Base-by-base conservation (phyloP, 2,888 invertebrate species). In the Tholera decimalis region DNA sequence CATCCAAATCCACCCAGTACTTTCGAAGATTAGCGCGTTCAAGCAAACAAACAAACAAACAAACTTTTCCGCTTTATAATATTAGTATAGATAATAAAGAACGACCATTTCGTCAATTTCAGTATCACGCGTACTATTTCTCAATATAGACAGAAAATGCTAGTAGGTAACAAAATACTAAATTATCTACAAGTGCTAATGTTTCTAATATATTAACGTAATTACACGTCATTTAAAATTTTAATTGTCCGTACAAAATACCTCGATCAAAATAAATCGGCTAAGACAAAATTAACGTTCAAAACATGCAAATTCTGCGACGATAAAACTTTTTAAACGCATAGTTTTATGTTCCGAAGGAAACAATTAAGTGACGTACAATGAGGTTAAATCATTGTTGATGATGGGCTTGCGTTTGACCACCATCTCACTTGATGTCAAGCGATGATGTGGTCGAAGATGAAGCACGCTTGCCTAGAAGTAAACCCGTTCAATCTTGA, bases 281-380 rank as follows among this genome's bases (percentile, higher is more conserved):
- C 22, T 11, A 55, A 2, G 39, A 39, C 33, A 33, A 63, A 67
- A 49, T 15, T 22, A 53, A 75, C 53, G 60, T 24, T 13, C 7
- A 20, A 55, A 39, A 39, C 43, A 64, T 77, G 73, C 53, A 59
- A 71, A 76, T 73, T 37, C 46, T 20, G 47, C 51, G 64, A 57
- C 64, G 54, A 30, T 76, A 62, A 57, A 62, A 60, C 43, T 62
- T 55, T 58, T 49, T 55, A 57, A 68, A 55, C n/a, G 41, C 54
- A 61, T 60, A 44, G 58, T 62, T 60, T 70, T 60, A 77, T 61
- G 37, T 39, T 49, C 11, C 35, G 39, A 24, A 63, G 44, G n/a
- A 62, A 66, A 73, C 60, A 73, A 79, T 61, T 58, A 46, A 60
- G 47, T 76, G 51, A 77, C 33, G 67, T 18, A 79, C 39, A 55